Evolutionary conservation across 2,888 invertebrate genomes (phyloP).

Genomic region (Cabera pusaria): DNA sequence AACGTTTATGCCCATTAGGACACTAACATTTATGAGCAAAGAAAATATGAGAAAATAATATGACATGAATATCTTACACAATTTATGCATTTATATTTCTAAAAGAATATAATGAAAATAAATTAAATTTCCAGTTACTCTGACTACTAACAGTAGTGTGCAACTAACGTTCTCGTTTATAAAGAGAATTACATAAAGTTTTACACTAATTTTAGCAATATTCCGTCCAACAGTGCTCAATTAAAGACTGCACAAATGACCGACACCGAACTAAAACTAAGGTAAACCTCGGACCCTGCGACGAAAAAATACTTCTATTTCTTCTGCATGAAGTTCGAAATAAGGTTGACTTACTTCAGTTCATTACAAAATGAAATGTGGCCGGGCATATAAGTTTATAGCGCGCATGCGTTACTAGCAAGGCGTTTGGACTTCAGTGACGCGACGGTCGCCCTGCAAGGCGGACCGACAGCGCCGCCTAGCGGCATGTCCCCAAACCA

Average conservation of each 20-base stretch:
- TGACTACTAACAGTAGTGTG: too few relatives aligned
- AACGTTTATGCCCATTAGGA: too few relatives aligned
- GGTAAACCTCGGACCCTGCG: background rate
- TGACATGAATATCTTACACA: too few relatives aligned
- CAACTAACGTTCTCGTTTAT: too few relatives aligned
- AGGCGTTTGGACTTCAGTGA: constrained; percentile 52
- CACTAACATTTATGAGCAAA: too few relatives aligned
- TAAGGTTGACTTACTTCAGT: constrained; percentile 40
- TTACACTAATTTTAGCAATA: too few relatives aligned
- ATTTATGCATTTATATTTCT: too few relatives aligned
- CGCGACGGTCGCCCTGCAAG: constrained; percentile 43
- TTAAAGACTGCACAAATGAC: constrained; percentile 3
- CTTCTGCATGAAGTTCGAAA: constrained; percentile 25
- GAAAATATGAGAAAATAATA: too few relatives aligned
- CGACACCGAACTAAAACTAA: constrained; percentile 4
- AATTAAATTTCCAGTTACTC: too few relatives aligned
- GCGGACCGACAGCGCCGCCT: constrained; percentile 56
- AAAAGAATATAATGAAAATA: too few relatives aligned
- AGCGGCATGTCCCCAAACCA: constrained; percentile 25
- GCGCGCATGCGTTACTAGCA: constrained; percentile 60
- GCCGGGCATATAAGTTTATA: constrained; percentile 39
- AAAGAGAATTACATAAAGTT: too few relatives aligned
- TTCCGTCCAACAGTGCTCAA: too few relatives aligned
- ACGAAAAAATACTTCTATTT: constrained; percentile 32
- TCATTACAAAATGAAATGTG: constrained; percentile 70